phyloP scores from a whole-genome alignment of 30 jellyfish, hydroid and myxozoan species.

The Aurelia sp. region DNA sequence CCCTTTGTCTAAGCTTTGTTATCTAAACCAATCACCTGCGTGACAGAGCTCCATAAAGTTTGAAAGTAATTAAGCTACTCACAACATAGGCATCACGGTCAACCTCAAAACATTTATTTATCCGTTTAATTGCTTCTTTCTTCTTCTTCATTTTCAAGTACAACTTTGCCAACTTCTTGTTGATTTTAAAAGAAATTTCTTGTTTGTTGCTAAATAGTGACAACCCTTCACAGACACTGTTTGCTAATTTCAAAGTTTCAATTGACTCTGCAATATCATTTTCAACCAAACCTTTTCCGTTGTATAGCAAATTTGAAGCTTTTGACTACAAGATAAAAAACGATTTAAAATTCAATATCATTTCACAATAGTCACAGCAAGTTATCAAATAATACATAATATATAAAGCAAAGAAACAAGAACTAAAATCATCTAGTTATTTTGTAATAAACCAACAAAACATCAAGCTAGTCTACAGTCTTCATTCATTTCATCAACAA shows the following conservation, averaged over 20 bases:
- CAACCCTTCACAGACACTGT: neutral
- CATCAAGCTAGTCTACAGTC: no score
- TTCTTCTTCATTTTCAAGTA: constrained; percentile 3
- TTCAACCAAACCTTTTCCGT: neutral
- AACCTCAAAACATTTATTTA: constrained; percentile 17
- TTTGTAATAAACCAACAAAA: no score
- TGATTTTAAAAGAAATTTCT: neutral
- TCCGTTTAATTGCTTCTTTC: constrained; percentile 13
- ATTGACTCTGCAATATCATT: neutral
- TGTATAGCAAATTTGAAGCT: neutral
- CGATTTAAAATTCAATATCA: no score
- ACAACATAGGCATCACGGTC: constrained; percentile 17
- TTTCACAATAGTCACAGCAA: no score
- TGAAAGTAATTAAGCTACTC: neutral
- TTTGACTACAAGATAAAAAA: neutral
- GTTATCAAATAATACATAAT: no score
- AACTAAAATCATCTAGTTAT: no score
- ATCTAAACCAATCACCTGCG: neutral
- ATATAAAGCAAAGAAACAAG: no score
- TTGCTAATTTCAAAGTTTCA: neutral
- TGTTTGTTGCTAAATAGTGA: neutral
- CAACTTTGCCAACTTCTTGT: constrained; percentile 12
- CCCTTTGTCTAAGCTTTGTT: neutral
- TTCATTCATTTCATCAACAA: no score
- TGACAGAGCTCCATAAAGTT: neutral